Evolutionary conservation across 2,888 invertebrate genomes (phyloP).

Genomic region (Limenitis camilla): DNA sequence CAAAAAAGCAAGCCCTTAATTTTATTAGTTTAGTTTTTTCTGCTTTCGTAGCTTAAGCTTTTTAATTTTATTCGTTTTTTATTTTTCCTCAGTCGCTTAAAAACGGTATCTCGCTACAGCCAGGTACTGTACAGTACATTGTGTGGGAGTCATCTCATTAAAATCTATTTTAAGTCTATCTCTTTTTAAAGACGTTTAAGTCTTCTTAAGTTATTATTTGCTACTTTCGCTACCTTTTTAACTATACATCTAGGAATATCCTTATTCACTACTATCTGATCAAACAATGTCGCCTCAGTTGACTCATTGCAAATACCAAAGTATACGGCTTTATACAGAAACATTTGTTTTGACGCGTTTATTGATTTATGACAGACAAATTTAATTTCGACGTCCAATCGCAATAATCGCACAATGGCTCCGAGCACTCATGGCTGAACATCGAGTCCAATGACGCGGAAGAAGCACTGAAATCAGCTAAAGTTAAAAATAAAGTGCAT

Average conservation of each 20-base stretch:
- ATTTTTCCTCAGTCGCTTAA: too few relatives aligned
- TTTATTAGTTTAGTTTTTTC: too few relatives aligned
- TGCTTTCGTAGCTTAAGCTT: too few relatives aligned
- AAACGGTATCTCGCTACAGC: too few relatives aligned
- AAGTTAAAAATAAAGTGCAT: not conserved
- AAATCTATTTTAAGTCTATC: not conserved
- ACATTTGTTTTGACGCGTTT: slow-evolving; percentile 17
- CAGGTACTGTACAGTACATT: too few relatives aligned
- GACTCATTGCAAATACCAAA: slow-evolving; percentile 2
- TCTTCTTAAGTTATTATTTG: not conserved
- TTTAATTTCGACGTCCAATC: slow-evolving; percentile 20
- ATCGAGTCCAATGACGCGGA: slow-evolving; percentile 22
- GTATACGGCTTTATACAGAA: not conserved
- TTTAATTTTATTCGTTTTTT: too few relatives aligned
- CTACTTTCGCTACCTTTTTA: not conserved
- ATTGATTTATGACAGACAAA: slow-evolving; percentile 23
- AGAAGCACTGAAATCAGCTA: slow-evolving; percentile 14
- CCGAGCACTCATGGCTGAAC: slow-evolving; percentile 16
- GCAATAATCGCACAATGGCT: slow-evolving; percentile 17
- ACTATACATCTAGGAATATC: too few relatives aligned
- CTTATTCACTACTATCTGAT: slow-evolving; percentile 1
- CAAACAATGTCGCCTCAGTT: slow-evolving; percentile 7
- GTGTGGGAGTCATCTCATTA: too few relatives aligned
- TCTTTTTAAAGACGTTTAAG: not conserved
- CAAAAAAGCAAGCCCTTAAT: too few relatives aligned